Evolutionary conservation across 2,888 invertebrate species (phyloP).

Genomic region (Diabrotica balteata): DNA sequence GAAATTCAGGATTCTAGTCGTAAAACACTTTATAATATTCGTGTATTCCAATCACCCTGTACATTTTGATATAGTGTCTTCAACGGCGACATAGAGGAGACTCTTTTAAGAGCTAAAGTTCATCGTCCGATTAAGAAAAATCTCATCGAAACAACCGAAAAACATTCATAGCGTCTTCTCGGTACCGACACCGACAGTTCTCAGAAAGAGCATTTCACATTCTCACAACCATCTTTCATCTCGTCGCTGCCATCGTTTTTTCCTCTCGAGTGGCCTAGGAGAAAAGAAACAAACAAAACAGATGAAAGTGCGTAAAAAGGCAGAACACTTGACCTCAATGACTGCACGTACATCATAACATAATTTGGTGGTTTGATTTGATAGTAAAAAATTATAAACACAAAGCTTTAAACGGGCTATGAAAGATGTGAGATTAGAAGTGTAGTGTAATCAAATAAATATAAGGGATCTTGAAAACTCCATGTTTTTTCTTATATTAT

Average conservation of each 20-base stretch:
- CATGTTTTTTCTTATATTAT: too few relatives aligned
- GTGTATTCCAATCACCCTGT: too few relatives aligned
- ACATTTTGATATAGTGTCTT: too few relatives aligned
- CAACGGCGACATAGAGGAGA: conserved; percentile 18
- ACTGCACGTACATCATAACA: neutral
- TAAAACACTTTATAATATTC: too few relatives aligned
- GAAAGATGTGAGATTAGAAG: too few relatives aligned
- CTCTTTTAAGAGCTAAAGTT: conserved; percentile 16
- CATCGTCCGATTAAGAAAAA: conserved; percentile 29
- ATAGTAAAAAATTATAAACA: too few relatives aligned
- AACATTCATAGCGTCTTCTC: conserved; percentile 12
- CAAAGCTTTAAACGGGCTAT: too few relatives aligned
- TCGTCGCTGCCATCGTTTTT: conserved; percentile 7
- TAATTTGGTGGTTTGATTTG: too few relatives aligned
- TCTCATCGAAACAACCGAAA: conserved; percentile 24
- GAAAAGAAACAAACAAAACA: conserved; percentile 6
- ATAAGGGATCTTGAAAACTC: too few relatives aligned
- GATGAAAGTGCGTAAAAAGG: neutral
- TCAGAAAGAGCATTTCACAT: conserved; percentile 22
- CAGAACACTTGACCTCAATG: neutral
- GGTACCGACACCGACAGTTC: conserved; percentile 14
- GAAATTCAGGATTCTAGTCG: too few relatives aligned
- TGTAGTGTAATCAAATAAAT: too few relatives aligned
- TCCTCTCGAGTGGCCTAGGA: conserved; percentile 6
- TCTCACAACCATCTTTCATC: conserved; percentile 6